Base-by-base conservation (phyloP, 2,888 invertebrate species). In the Parelbella ahira region DNA sequence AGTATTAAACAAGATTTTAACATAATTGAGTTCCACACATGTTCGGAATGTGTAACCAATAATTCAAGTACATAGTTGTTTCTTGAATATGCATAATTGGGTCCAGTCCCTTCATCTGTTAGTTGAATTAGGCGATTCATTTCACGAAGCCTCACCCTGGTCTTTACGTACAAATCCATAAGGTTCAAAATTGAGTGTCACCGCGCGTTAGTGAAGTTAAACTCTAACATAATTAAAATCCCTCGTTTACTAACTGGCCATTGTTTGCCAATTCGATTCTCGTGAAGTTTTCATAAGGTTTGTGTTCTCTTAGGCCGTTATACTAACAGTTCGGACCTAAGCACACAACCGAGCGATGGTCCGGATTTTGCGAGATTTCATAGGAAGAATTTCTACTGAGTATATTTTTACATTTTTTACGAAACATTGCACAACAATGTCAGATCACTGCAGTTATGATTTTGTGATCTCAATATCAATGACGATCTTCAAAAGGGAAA, bases 51-150 rank as follows among this genome's bases (percentile, higher is more conserved):
- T 30, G 2, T 10, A 30, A 19, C 10, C 30, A 10, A 30, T 30
- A 30, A 6, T 19, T 19, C 3, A 19, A 4, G 19, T 10, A 30
- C n/a, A n/a, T n/a, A n/a, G 15, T 10, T 9, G 10, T 10, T 30
- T 30, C 30, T 30, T 19, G 30, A 30, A 19, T 30, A 30, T 19
- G 7, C 30, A 18, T 9, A 19, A 30, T 29, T 29, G 19, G 30
- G 30, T 19, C 30, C 19, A 30, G 18, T 30, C 30, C 30, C 30
- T 30, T 30, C 9, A 5, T 1, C 9, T 19, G 19, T 19, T 30
- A 19, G 30, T 30, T 19, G n/a, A n/a, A n/a, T n/a, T n/a, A n/a
- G n/a, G n/a, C n/a, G n/a, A n/a, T n/a, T n/a, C n/a, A n/a, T n/a
- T n/a, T n/a, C n/a, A n/a, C n/a, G n/a, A n/a, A n/a, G n/a, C n/a